Percentiles rank a stretch among this genome's conserved stretches.
phyloP scores from a whole-genome alignment of 2,888 invertebrate species.

The Lepidochrysops patricia region DNA sequence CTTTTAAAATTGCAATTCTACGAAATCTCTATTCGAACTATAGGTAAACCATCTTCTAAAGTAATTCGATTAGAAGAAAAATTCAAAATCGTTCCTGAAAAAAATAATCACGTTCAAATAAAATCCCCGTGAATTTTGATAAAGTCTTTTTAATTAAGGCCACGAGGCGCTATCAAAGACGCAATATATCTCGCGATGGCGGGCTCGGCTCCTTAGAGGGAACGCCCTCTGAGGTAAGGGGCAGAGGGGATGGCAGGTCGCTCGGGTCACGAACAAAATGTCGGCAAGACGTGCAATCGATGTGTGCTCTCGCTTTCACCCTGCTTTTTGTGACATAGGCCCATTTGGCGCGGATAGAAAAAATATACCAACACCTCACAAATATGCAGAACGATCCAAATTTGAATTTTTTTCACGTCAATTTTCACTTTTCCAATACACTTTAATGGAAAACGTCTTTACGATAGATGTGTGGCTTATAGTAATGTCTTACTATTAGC shows the following conservation, averaged over 20 bases:
- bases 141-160: constrained; percentile 8
- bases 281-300: constrained; percentile 44
- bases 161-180: constrained; percentile 19
- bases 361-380: too few species aligned
- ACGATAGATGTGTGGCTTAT: too few species aligned
- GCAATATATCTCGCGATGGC: constrained; percentile 32
- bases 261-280: constrained; percentile 45
- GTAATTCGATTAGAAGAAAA: background rate
- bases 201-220: constrained; percentile 36
- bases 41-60: background rate
- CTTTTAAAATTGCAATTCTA: too few species aligned
- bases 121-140: constrained; percentile 7
- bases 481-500: too few species aligned
- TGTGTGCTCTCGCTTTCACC: constrained; percentile 21
- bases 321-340: background rate
- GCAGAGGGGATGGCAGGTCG: constrained; percentile 43
- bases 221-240: constrained; percentile 49
- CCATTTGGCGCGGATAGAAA: constrained; percentile 17
- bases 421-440: too few species aligned
- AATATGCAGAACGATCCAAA: too few species aligned
- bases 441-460: too few species aligned
- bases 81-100: background rate
- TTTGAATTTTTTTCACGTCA: too few species aligned
- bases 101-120: constrained; percentile 6
- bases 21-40: too few species aligned